Evolutionary conservation across 2,888 invertebrate species (phyloP).

Genomic region (Epirrhoe alternata): DNA sequence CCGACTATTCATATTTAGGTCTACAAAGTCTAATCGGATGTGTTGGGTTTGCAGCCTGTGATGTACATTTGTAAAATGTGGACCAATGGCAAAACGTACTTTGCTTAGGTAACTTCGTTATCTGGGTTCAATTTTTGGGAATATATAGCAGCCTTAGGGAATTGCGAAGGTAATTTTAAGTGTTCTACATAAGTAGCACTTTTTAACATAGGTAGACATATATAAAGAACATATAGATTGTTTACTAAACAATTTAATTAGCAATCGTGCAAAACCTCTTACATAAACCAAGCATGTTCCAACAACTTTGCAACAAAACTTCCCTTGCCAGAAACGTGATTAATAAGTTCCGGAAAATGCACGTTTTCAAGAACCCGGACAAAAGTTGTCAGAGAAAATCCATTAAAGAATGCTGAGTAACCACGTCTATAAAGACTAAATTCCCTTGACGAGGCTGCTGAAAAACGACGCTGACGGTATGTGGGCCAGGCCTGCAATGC

Average conservation of each 20-base stretch:
- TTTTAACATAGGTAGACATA: too few relatives aligned
- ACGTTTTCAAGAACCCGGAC: conserved; percentile 33
- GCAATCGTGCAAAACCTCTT: background rate
- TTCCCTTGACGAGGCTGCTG: conserved; percentile 55
- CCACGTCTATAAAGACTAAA: conserved; percentile 54
- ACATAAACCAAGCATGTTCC: background rate
- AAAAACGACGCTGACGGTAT: conserved; percentile 63
- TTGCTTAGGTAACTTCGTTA: too few relatives aligned
- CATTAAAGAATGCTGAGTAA: conserved; percentile 44
- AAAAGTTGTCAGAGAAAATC: conserved; percentile 46
- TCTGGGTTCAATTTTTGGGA: too few relatives aligned
- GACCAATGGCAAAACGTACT: background rate
- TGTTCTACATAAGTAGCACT: too few relatives aligned
- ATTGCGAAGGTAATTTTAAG: too few relatives aligned
- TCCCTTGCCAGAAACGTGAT: conserved; percentile 25
- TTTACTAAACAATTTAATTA: background rate
- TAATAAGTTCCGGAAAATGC: conserved; percentile 30
- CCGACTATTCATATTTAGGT: conserved; percentile 12
- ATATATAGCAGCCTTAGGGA: too few relatives aligned
- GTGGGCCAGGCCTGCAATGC: conserved; percentile 77
- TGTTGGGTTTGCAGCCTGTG: background rate
- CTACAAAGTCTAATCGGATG: background rate
- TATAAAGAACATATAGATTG: too few relatives aligned
- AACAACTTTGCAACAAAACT: conserved; percentile 19
- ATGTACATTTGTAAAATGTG: background rate